These are phyloP conservation scores for Beaufortia kweichowensis DNA, from an alignment of 2,113 vertebrate species.

Conservation along the genomic window DNA sequence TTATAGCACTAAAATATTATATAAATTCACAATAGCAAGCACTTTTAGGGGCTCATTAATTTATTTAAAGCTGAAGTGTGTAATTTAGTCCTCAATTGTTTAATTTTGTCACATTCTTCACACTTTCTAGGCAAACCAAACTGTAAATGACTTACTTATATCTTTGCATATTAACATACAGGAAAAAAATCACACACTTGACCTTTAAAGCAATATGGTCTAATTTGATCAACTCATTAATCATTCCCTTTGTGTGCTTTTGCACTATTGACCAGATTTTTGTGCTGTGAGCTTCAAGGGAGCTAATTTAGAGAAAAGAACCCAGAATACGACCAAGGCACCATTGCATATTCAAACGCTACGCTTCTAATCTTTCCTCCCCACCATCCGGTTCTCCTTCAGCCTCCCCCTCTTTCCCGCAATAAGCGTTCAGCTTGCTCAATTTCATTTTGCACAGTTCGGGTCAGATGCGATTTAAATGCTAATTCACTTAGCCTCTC, in stretches of 20 bases:
- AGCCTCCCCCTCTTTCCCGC: constrained; percentile 13
- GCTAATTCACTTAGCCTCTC: constrained; percentile 43
- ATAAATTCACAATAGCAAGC: neutral
- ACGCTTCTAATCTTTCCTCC: neutral
- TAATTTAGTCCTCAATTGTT: too few relatives aligned
- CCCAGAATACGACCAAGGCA: neutral
- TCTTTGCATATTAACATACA: too few relatives aligned
- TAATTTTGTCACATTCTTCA: too few relatives aligned
- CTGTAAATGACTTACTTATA: too few relatives aligned
- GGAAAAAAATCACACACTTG: too few relatives aligned
- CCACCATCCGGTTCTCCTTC: constrained; percentile 2
- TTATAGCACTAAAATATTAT: neutral
- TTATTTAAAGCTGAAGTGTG: too few relatives aligned
- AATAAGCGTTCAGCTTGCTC: constrained; percentile 23
- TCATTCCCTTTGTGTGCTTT: too few relatives aligned
- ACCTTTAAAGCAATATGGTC: too few relatives aligned
- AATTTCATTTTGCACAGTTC: constrained; percentile 47
- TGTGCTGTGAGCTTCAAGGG: neutral
- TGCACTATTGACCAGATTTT: too few relatives aligned
- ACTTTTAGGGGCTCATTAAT: neutral
- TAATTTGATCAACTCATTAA: too few relatives aligned
- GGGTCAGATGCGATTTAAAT: constrained; percentile 48
- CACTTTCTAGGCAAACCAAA: too few relatives aligned
- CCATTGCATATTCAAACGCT: neutral
- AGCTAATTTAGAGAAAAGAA: neutral